A percentile compares a stretch with the other conserved stretches of the same genome.
Evolutionary conservation across 2,797 vertebrate genomes (phyloP).

Genomic region (Phataginus tetradactyla): DNA sequence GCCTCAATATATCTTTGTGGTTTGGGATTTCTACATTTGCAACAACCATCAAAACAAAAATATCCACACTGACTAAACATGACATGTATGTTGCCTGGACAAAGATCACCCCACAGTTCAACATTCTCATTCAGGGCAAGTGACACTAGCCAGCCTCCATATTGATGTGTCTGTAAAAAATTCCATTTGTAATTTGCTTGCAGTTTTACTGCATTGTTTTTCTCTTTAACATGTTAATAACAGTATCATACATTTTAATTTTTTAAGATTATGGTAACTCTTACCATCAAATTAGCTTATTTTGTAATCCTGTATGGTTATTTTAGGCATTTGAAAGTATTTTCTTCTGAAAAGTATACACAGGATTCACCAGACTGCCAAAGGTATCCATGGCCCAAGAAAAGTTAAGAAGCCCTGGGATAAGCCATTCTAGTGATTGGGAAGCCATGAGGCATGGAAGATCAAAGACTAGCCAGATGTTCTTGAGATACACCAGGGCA

Average conservation of each 20-base stretch:
- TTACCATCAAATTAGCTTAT: conserved; percentile 1
- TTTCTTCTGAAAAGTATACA: neutral
- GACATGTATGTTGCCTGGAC: conserved; percentile 9
- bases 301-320: neutral
- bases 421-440: neutral
- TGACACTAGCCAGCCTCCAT: neutral
- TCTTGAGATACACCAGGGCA: neutral
- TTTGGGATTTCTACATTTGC: conserved; percentile 21
- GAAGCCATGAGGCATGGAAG: neutral
- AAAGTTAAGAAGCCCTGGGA: neutral
- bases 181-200: neutral
- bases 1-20: neutral
- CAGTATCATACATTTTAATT: neutral
- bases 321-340: neutral
- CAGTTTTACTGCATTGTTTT: neutral
- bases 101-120: neutral
- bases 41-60: conserved; percentile 33
- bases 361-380: neutral
- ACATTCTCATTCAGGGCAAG: neutral
- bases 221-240: neutral
- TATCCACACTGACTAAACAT: neutral
- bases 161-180: neutral
- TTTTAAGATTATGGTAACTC: neutral
- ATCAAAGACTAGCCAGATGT: neutral
- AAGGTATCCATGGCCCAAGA: neutral